Evolutionary conservation across 2,113 vertebrate genomes (phyloP).

Genomic region (Bubo blakistoni): DNA sequence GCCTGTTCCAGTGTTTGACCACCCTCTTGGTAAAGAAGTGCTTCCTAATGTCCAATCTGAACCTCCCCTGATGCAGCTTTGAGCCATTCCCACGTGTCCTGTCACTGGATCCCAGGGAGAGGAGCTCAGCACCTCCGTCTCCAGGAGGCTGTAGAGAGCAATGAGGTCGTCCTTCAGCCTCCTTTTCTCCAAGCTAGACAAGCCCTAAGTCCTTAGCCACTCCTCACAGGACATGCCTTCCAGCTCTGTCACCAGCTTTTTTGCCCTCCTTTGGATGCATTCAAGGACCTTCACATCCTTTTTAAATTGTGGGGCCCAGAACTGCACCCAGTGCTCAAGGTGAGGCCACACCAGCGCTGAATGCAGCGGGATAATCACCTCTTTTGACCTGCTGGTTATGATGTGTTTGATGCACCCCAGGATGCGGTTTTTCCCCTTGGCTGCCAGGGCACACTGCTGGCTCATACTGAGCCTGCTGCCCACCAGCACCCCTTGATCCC

Average conservation of each 20-base stretch:
- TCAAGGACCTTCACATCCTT: neutral
- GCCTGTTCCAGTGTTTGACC: neutral
- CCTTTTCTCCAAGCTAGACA: no score
- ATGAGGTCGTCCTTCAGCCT: no score
- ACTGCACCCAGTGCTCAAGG: neutral
- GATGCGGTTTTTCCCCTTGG: neutral
- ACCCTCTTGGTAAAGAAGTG: neutral
- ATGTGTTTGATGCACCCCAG: no score
- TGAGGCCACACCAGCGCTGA: neutral
- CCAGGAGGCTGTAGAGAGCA: no score
- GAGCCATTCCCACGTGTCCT: fast-evolving
- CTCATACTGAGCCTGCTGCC: neutral
- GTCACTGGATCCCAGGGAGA: neutral
- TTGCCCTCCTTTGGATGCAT: neutral
- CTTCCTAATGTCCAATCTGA: neutral
- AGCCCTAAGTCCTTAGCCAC: no score
- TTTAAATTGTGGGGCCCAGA: neutral
- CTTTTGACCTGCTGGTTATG: neutral
- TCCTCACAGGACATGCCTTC: no score
- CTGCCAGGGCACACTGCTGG: neutral
- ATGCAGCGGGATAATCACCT: neutral
- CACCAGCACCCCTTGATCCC: neutral
- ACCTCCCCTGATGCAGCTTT: neutral
- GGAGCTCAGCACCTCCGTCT: neutral
- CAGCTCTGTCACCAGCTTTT: neutral